Conservation (phyloP, 2,113 vertebrate species). For the Psilopogon haemacephalus region DNA sequence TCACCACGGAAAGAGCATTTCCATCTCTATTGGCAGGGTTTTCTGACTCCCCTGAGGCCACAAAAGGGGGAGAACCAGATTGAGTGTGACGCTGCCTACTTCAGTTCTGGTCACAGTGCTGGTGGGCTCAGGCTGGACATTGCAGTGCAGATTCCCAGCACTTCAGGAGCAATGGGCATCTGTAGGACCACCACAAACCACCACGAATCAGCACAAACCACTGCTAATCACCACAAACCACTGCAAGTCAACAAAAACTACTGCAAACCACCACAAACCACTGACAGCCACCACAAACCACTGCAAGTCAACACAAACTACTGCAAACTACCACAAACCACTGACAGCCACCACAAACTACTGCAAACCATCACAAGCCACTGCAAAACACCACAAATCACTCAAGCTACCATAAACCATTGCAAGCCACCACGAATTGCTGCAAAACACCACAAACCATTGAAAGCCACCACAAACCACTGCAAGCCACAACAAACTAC, state of each 20-base stretch:
- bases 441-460: neutral
- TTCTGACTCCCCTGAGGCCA: neutral
- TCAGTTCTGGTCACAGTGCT: accelerated
- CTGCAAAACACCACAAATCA: neutral
- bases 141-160: neutral
- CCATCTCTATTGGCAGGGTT: neutral
- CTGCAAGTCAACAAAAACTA: neutral
- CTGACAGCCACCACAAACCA: too few relatives aligned
- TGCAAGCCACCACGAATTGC: neutral
- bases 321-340: neutral
- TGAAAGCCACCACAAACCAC: neutral
- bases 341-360: neutral
- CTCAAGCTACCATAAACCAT: too few relatives aligned
- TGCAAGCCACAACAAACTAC: too few relatives aligned
- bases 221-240: neutral
- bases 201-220: too few relatives aligned
- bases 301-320: too few relatives aligned
- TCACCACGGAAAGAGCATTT: neutral
- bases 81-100: accelerated
- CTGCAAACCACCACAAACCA: too few relatives aligned
- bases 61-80: neutral
- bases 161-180: too few relatives aligned
- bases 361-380: neutral
- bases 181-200: neutral
- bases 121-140: accelerated